These are phyloP conservation scores for Scaptodrosophila lebanonensis DNA, from an alignment of 1,140 invertebrate genomes.

Conservation along the genomic window DNA sequence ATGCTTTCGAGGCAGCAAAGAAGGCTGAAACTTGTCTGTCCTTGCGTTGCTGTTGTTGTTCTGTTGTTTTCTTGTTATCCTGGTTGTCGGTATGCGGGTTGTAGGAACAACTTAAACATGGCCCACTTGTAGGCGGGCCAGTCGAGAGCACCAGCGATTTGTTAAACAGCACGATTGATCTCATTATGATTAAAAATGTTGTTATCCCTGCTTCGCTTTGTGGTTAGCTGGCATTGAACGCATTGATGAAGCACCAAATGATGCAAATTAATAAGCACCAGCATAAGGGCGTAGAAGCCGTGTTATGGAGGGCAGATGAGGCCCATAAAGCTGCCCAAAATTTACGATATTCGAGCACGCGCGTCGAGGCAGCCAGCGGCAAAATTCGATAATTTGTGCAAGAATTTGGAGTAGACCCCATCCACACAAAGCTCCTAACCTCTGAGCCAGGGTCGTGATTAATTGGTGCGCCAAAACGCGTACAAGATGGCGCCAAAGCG, in stretches of 20 bases:
- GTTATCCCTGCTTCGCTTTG: constrained; percentile 54
- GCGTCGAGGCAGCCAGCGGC: constrained; percentile 15
- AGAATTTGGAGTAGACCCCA: no score
- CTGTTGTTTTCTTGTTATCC: constrained; percentile 20
- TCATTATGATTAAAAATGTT: constrained; percentile 72
- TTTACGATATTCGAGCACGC: no score
- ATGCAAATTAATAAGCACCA: constrained; percentile 15
- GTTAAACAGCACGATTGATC: constrained; percentile 21
- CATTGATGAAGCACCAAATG: constrained; percentile 52
- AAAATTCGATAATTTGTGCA: constrained; percentile 3
- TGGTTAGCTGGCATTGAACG: constrained; percentile 36
- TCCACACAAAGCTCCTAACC: no score
- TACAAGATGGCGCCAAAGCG: constrained; percentile 30
- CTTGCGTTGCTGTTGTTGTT: constrained; percentile 37
- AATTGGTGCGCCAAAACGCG: constrained; percentile 42
- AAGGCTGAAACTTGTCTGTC: background rate
- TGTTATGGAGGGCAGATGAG: no score
- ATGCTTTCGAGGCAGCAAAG: background rate
- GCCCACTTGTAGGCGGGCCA: constrained; percentile 1
- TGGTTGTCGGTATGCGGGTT: background rate
- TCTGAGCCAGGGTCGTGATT: constrained; percentile 46
- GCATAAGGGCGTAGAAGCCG: no score
- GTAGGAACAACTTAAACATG: constrained; percentile 68
- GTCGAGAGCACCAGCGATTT: no score
- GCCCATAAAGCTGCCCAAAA: no score